Conservation (phyloP, 2,113 vertebrate species). For the Craseonycteris thonglongyai region DNA sequence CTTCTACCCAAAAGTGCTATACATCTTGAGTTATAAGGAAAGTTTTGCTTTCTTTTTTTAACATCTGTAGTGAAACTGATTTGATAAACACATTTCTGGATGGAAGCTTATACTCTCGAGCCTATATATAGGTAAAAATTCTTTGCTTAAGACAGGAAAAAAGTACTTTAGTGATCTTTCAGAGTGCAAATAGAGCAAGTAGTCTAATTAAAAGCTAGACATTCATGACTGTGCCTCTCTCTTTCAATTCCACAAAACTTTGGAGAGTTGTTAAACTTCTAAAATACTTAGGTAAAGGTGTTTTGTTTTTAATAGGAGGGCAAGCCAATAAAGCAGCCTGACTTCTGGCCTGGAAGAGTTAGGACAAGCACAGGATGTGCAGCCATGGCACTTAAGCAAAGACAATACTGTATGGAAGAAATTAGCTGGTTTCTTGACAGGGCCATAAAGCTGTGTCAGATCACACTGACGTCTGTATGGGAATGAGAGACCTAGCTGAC, state of each 20-base stretch:
- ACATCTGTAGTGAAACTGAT: neutral
- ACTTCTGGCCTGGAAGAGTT: neutral
- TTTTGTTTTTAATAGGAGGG: neutral
- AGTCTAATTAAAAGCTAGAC: neutral
- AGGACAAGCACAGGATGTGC: neutral
- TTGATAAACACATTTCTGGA: neutral
- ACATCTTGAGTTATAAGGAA: neutral
- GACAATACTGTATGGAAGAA: too few relatives aligned
- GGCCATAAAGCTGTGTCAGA: rapidly evolving
- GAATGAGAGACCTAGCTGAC: neutral
- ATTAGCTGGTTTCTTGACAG: rapidly evolving
- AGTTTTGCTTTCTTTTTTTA: neutral
- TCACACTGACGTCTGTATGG: neutral
- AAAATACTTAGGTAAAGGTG: neutral
- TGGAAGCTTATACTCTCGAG: neutral
- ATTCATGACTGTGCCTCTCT: neutral
- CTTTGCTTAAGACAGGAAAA: neutral
- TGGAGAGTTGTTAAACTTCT: constrained; percentile 1
- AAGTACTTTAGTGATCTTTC: neutral
- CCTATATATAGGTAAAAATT: neutral
- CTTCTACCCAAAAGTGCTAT: too few relatives aligned
- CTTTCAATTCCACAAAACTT: neutral
- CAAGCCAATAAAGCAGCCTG: neutral
- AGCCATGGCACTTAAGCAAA: neutral
- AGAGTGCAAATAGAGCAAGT: neutral